Percentiles rank a stretch among this genome's conserved stretches.
phyloP scores from a whole-genome alignment of 2,113 vertebrate species.

The Zosterops borbonicus region DNA sequence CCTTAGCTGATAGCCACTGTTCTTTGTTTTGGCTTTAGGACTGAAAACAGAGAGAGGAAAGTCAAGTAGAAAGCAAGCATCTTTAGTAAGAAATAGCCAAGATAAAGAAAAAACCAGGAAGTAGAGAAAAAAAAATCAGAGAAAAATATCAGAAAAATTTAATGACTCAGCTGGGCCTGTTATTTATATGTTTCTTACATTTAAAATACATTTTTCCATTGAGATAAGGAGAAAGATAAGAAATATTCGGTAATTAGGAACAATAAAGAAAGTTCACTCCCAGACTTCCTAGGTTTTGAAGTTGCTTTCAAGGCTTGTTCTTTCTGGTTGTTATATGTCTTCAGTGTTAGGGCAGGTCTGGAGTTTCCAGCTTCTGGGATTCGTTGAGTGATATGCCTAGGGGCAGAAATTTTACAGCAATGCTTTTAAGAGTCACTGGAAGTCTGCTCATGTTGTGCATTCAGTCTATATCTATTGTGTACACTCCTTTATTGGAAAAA shows the following conservation, averaged over 20 bases:
- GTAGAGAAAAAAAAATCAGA: background rate
- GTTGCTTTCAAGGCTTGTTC: background rate
- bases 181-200: background rate
- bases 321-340: background rate
- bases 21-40: background rate
- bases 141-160: background rate
- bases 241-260: background rate
- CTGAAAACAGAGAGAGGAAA: background rate
- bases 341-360: background rate
- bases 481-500: background rate
- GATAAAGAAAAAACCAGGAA: background rate
- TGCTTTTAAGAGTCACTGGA: background rate
- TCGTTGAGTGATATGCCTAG: background rate
- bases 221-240: background rate
- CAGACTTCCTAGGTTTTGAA: slow-evolving; percentile 9
- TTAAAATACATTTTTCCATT: background rate
- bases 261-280: background rate
- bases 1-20: background rate
- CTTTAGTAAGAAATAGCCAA: background rate
- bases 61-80: background rate
- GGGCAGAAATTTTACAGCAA: background rate
- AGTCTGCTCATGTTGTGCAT: background rate
- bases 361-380: slow-evolving; percentile 20
- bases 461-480: background rate
- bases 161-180: background rate